Conservation (phyloP, 53 echinoderm and acorn worm genomes). For the Hippasteria phrygiana region DNA sequence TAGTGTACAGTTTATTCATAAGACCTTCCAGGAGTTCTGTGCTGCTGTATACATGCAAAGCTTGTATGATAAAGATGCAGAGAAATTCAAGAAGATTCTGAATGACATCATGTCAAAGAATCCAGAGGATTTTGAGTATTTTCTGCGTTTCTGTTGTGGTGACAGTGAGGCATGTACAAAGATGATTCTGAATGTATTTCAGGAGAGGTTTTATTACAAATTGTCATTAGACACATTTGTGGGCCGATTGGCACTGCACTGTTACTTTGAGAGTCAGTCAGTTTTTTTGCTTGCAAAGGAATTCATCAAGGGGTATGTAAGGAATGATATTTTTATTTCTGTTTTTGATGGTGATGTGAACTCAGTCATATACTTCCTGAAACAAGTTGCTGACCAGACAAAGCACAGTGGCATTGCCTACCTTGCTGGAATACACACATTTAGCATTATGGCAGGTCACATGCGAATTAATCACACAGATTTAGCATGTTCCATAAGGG, state of each 20-base stretch:
- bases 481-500: too few species aligned
- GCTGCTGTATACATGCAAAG: too few species aligned
- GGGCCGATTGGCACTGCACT: too few species aligned
- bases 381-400: background rate
- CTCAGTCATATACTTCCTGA: background rate
- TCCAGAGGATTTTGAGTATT: too few species aligned
- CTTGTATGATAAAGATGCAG: background rate
- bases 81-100: background rate
- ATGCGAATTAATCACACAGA: background rate
- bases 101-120: conserved; percentile 1
- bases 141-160: background rate
- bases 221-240: too few species aligned
- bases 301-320: background rate
- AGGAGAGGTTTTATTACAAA: too few species aligned
- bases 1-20: too few species aligned
- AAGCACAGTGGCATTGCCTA: background rate
- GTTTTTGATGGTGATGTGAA: background rate
- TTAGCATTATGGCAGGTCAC: background rate
- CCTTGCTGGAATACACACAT: background rate
- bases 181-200: background rate
- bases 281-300: background rate
- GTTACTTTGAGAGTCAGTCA: too few species aligned
- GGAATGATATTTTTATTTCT: background rate
- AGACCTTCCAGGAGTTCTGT: too few species aligned
- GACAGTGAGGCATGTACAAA: conserved; percentile 26